A percentile compares a stretch with the other conserved stretches of the same genome.
These are phyloP conservation scores for Lithosia quadra DNA, from an alignment of 2,888 invertebrate species.

Conservation along the genomic window DNA sequence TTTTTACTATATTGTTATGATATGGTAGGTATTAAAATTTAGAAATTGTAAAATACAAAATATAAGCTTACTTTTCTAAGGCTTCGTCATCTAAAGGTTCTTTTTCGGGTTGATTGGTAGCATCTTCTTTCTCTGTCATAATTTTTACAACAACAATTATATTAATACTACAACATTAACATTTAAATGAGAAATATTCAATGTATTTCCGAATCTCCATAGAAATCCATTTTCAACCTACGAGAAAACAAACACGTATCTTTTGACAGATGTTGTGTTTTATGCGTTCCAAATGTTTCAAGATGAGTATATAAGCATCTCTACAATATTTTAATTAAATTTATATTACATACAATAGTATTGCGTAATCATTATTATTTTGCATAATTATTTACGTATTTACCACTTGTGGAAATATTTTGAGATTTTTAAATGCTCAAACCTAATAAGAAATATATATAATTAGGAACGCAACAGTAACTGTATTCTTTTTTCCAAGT, in stretches of 20 bases:
- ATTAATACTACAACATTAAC: conserved; percentile 40
- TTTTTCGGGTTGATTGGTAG: conserved; percentile 75
- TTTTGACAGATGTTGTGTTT: conserved; percentile 52
- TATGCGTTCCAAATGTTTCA: conserved; percentile 29
- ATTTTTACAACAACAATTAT: conserved; percentile 63
- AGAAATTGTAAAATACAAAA: not conserved
- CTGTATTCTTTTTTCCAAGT: conserved; percentile 36
- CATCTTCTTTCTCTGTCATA: conserved; percentile 85
- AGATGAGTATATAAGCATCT: not conserved
- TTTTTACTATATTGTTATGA: not conserved
- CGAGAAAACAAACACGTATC: conserved; percentile 68
- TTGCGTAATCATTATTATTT: not conserved
- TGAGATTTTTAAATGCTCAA: not conserved
- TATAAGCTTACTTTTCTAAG: conserved; percentile 75
- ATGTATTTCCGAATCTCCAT: conserved; percentile 47
- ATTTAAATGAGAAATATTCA: conserved; percentile 29
- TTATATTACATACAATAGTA: not conserved
- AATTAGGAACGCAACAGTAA: conserved; percentile 22
- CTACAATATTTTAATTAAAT: not conserved
- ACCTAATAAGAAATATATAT: too few species aligned
- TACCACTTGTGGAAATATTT: not conserved
- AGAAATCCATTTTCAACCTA: conserved; percentile 57
- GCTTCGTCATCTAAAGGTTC: conserved; percentile 82
- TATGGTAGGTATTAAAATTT: not conserved
- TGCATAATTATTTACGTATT: not conserved